Evolutionary conservation across 2,888 invertebrate genomes (phyloP).

Genomic region (Rhagonycha lutea): DNA sequence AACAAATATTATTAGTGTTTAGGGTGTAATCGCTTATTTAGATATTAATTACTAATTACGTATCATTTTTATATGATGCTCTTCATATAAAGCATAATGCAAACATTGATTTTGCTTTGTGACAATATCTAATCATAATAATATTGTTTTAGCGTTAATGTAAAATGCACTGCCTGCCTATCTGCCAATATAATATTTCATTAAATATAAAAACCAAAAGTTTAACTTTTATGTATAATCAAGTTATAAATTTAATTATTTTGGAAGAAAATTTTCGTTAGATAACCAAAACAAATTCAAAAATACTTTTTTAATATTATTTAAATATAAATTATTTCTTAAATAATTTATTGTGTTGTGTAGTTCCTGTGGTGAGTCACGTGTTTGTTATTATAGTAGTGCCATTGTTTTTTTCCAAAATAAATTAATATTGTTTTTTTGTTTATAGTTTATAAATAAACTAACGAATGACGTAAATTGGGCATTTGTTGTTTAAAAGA

Average conservation of each 20-base stretch:
- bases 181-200: not conserved
- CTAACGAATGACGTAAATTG: not conserved
- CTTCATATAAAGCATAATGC: conserved; percentile 3
- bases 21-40: conserved; percentile 12
- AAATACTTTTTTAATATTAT: not conserved
- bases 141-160: not conserved
- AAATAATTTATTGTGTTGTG: not conserved
- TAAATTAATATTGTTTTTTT: not conserved
- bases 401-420: not conserved
- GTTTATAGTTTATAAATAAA: not conserved
- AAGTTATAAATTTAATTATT: not conserved
- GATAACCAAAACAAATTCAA: not conserved
- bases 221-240: not conserved
- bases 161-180: not conserved
- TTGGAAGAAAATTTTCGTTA: not conserved
- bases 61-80: conserved; percentile 2
- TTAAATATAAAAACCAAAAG: not conserved
- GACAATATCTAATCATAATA: not conserved
- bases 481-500: not conserved
- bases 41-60: conserved; percentile 5
- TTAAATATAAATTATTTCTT: not conserved
- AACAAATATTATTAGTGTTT: conserved; percentile 3
- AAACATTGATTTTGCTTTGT: conserved; percentile 3
- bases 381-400: not conserved
- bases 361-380: not conserved